Conservation (phyloP, 2,888 invertebrate species). For the Graphium colonna region DNA sequence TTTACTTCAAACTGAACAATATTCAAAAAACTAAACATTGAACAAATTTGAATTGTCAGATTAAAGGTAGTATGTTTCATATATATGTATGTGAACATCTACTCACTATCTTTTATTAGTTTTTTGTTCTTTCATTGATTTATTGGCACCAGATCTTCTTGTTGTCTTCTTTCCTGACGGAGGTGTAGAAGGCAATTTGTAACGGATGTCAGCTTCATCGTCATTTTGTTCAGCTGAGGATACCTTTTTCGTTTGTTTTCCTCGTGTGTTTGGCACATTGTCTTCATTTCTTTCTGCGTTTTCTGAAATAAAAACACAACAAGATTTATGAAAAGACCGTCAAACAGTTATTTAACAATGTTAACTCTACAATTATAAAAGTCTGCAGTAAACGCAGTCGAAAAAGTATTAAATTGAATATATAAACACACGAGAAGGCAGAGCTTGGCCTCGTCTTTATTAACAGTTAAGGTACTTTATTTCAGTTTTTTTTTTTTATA, state of each 20-base stretch:
- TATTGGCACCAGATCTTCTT: slow-evolving; percentile 13
- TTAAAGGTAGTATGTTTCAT: not conserved
- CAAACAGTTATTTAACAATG: no score
- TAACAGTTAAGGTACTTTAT: not conserved
- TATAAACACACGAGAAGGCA: no score
- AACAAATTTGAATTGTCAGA: not conserved
- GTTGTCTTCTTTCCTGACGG: slow-evolving; percentile 9
- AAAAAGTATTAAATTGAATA: not conserved
- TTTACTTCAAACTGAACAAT: no score
- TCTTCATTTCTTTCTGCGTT: slow-evolving; percentile 6
- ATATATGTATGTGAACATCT: slow-evolving; percentile 20
- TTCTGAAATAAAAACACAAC: slow-evolving; percentile 6
- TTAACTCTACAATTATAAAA: not conserved
- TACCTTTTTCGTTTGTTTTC: not conserved
- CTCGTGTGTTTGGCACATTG: slow-evolving; percentile 8
- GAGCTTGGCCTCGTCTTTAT: no score
- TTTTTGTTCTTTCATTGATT: slow-evolving; percentile 26
- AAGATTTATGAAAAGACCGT: not conserved
- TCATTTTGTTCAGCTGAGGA: not conserved
- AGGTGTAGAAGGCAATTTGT: slow-evolving; percentile 36
- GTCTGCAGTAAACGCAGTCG: not conserved
- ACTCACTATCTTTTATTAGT: slow-evolving; percentile 32
- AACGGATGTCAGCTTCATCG: slow-evolving; percentile 28
- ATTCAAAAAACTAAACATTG: slow-evolving; percentile 2
- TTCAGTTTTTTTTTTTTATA: no score